phyloP scores from a whole-genome alignment of 2,888 invertebrate species.

The Terebella lapidaria region DNA sequence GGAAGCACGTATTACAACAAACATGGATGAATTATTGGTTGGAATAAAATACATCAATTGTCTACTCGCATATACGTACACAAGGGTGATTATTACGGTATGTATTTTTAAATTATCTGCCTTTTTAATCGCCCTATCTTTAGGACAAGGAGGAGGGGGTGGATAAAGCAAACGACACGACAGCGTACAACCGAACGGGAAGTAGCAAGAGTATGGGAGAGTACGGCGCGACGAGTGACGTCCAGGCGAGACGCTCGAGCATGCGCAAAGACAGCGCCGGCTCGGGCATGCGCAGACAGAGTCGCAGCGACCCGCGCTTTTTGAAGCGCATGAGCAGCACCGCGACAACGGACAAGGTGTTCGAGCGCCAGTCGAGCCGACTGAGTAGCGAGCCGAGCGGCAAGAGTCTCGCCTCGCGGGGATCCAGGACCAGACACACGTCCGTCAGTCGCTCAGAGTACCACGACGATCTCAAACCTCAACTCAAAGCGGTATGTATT shows the following conservation, averaged over 20 bases:
- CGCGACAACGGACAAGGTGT: slow-evolving; percentile 8
- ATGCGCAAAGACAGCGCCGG: neutral
- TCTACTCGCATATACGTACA: neutral
- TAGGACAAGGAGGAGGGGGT: neutral
- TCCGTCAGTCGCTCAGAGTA: slow-evolving; percentile 21
- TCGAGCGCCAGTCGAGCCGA: slow-evolving; percentile 9
- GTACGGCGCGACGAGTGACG: neutral
- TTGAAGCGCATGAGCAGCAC: slow-evolving; percentile 7
- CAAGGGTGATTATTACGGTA: neutral
- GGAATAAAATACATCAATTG: neutral
- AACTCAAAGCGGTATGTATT: slow-evolving; percentile 47
- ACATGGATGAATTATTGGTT: no score
- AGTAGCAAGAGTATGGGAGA: neutral
- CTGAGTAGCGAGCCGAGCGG: slow-evolving; percentile 7
- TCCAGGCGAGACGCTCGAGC: no score
- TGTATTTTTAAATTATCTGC: neutral
- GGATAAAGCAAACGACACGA: neutral
- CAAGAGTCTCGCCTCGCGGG: slow-evolving; percentile 10
- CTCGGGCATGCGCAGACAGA: neutral
- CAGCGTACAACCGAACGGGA: neutral
- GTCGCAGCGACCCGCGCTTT: neutral
- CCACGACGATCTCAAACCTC: slow-evolving; percentile 23
- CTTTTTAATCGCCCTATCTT: neutral
- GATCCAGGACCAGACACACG: slow-evolving; percentile 20
- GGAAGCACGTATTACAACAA: no score